These are phyloP conservation scores for Apteryx mantelli DNA, from an alignment of 2,113 vertebrate genomes.

Conservation along the genomic window DNA sequence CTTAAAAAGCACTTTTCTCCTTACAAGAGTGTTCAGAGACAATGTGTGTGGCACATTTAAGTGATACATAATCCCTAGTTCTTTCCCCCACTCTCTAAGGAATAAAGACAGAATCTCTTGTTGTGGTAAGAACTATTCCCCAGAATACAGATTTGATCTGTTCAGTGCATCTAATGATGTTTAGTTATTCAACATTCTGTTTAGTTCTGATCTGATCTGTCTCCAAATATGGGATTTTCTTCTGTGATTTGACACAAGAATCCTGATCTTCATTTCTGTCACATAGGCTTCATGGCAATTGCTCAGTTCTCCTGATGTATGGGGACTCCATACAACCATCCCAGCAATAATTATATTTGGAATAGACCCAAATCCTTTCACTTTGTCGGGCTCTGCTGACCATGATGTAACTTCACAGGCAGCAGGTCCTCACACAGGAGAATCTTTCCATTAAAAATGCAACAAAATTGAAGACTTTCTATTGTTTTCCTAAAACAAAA, in stretches of 20 bases:
- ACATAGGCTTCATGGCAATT: not conserved
- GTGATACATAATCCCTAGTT: slow-evolving; percentile 30
- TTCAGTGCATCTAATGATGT: not conserved
- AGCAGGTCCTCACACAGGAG: not conserved
- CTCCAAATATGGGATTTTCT: not conserved
- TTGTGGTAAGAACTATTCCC: slow-evolving; percentile 25
- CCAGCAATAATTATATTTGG: not conserved
- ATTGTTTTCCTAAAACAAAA: slow-evolving; percentile 30
- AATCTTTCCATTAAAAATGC: not conserved
- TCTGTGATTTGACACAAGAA: not conserved
- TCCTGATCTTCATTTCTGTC: not conserved
- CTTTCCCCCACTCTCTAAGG: not conserved
- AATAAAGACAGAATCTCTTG: slow-evolving; percentile 38
- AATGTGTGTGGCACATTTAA: slow-evolving; percentile 53
- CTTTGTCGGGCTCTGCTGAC: not conserved
- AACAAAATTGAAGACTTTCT: not conserved
- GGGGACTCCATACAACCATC: not conserved
- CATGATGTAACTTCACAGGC: not conserved
- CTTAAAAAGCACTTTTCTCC: slow-evolving; percentile 24
- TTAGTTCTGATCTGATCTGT: not conserved
- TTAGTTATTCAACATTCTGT: slow-evolving; percentile 2
- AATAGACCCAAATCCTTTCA: not conserved
- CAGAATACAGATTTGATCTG: slow-evolving; percentile 29
- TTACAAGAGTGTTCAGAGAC: slow-evolving; percentile 28
- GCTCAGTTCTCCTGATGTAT: not conserved